A percentile compares a stretch with the other conserved stretches of the same genome.
Conservation (phyloP, 2,888 invertebrate genomes). For the Trissolcus brochymenae region DNA sequence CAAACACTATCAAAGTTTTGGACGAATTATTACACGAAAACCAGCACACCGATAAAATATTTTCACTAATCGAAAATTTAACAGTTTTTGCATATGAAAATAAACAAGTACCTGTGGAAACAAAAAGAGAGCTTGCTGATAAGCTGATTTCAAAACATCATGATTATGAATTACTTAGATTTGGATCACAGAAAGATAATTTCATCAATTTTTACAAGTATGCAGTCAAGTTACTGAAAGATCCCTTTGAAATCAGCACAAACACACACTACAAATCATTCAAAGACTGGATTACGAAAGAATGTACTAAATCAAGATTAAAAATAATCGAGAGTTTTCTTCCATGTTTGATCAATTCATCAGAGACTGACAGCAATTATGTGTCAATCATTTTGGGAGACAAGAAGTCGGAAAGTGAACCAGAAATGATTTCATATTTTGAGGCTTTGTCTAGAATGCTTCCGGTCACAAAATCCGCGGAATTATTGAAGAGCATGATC, state of each 20-base stretch:
- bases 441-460: constrained; percentile 65
- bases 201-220: constrained; percentile 67
- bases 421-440: constrained; percentile 63
- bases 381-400: neutral
- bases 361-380: constrained; percentile 16
- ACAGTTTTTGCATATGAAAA: constrained; percentile 64
- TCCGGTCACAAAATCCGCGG: constrained; percentile 64
- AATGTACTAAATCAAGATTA: constrained; percentile 65
- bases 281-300: constrained; percentile 66
- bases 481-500: constrained; percentile 64
- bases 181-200: constrained; percentile 61
- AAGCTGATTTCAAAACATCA: constrained; percentile 62
- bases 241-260: constrained; percentile 61
- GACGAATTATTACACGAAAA: constrained; percentile 53
- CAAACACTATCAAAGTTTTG: constrained; percentile 62
- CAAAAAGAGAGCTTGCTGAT: constrained; percentile 59
- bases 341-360: constrained; percentile 63
- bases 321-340: constrained; percentile 67
- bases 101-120: constrained; percentile 52
- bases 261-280: constrained; percentile 54
- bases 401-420: neutral
- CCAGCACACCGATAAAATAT: constrained; percentile 62
- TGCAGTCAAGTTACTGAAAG: constrained; percentile 62
- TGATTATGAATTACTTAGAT: constrained; percentile 51
- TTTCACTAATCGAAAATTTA: constrained; percentile 68